Evolutionary conservation across 2,797 vertebrate genomes (phyloP), one percentile per base, ranked within the genome.

Genomic region (Pantherophis vulpinus): DNA sequence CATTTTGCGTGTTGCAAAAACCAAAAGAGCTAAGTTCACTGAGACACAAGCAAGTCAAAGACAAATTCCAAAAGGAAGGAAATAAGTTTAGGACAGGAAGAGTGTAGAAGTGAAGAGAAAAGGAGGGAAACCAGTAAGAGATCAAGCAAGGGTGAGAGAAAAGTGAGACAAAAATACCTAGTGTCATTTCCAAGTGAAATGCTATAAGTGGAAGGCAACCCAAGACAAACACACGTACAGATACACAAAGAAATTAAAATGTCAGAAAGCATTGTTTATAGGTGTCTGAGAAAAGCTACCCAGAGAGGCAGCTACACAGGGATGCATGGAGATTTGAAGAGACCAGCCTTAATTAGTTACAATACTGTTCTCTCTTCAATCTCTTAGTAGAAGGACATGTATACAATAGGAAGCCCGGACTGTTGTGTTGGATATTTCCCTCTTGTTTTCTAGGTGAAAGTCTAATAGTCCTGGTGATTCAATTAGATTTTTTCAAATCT

Each of bases 111-210:
- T 14, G 94, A 93, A 96, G 92, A 93, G 91, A 94, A 88, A 29
- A 95, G 93, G 92, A 55, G 95, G 92, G 95, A 94, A 61, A 95
- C 13, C 66, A 93, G 86, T 56, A 95, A 93, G 61, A 96, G 94
- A 95, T 95, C 97, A 95, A 96, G 97, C 93, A 1, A 93, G 95
- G 91, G 89, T 51, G n/a, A 90, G 92, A 94, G 93, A 96, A 95
- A 93, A 96, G 97, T 95, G 97, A 90, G 96, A 97, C 88, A 92
- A 42, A 97, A 98, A 98, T 99, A 99, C 98, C 98, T 99, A 99
- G 98, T 97, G 97, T 98, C 98, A 98, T 97, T 98, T 98, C 98
- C 98, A 90, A 98, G 97, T 96, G 98, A 98, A 98, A 98, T 97
- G 98, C 98, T 99, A 98, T 98, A 98, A 98, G 98, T 96, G 97